phyloP scores from a whole-genome alignment of 2,888 invertebrate genomes.

The Iphiclides podalirius region DNA sequence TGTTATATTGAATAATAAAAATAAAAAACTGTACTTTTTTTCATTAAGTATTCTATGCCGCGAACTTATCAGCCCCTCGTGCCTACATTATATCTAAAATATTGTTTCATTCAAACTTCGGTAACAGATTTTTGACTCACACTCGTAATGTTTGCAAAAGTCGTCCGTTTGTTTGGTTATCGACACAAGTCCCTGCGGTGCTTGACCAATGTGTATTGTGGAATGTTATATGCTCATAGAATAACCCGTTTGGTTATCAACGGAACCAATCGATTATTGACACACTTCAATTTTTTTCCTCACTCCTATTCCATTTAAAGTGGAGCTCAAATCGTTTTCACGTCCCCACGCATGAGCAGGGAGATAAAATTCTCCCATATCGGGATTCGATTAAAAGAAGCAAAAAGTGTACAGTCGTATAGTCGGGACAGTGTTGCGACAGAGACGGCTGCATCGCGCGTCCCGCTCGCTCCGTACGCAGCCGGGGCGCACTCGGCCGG shows the following conservation, averaged over 20 bases:
- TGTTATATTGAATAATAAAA: too few relatives aligned
- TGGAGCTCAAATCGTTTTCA: background rate
- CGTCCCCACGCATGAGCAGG: conserved; percentile 1
- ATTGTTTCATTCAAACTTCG: too few relatives aligned
- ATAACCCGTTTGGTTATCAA: background rate
- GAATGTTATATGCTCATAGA: background rate
- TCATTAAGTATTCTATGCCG: too few relatives aligned
- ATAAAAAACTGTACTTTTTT: too few relatives aligned
- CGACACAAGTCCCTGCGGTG: too few relatives aligned
- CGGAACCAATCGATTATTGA: background rate
- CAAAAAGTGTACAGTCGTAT: conserved; percentile 1
- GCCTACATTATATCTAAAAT: too few relatives aligned
- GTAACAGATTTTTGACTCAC: too few relatives aligned
- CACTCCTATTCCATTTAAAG: background rate
- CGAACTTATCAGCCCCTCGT: too few relatives aligned
- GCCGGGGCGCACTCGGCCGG: conserved; percentile 16
- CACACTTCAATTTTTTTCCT: background rate
- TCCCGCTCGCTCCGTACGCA: conserved; percentile 36
- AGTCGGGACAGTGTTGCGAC: background rate
- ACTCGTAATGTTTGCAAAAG: too few relatives aligned
- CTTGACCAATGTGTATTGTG: too few relatives aligned
- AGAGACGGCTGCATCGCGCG: background rate
- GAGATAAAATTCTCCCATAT: conserved; percentile 12
- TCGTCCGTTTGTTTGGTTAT: too few relatives aligned
- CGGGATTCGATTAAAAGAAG: conserved; percentile 13